Conservation (phyloP, 2,888 invertebrate genomes). For the Agrochola lota region DNA sequence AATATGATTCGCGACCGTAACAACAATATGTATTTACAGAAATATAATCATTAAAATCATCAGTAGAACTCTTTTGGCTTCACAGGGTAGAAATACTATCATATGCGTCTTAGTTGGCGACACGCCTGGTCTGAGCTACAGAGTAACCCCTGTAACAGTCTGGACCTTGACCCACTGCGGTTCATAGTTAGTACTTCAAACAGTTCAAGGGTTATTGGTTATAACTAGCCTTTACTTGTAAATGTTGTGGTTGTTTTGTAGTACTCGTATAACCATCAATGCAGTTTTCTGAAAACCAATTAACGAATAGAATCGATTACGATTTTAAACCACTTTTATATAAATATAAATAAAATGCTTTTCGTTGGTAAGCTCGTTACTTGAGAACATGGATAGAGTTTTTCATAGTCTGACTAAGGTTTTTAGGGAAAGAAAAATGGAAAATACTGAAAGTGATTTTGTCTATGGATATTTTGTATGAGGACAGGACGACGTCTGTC, state of each 20-base stretch:
- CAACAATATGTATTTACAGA: not conserved
- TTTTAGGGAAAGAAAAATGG: too few species aligned
- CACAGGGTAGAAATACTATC: not conserved
- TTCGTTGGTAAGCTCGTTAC: too few species aligned
- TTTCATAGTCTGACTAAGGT: too few species aligned
- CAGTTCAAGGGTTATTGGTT: not conserved
- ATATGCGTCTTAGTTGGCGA: not conserved
- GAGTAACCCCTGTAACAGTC: not conserved
- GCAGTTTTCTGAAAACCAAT: not conserved
- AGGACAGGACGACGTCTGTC: too few species aligned
- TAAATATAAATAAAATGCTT: too few species aligned
- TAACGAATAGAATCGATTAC: not conserved
- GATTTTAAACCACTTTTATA: too few species aligned
- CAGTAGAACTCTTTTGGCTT: not conserved
- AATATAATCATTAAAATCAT: not conserved
- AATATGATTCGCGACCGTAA: not conserved
- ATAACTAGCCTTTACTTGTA: not conserved
- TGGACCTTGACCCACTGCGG: constrained; percentile 4
- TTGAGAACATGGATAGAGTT: too few species aligned
- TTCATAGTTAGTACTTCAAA: constrained; percentile 13
- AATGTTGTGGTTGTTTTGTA: not conserved
- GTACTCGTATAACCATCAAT: not conserved
- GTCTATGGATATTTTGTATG: too few species aligned
- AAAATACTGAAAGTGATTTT: too few species aligned
- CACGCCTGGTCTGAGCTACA: not conserved